Evolutionary conservation across 2,113 vertebrate species (phyloP).

Genomic region (Agelaius phoeniceus): DNA sequence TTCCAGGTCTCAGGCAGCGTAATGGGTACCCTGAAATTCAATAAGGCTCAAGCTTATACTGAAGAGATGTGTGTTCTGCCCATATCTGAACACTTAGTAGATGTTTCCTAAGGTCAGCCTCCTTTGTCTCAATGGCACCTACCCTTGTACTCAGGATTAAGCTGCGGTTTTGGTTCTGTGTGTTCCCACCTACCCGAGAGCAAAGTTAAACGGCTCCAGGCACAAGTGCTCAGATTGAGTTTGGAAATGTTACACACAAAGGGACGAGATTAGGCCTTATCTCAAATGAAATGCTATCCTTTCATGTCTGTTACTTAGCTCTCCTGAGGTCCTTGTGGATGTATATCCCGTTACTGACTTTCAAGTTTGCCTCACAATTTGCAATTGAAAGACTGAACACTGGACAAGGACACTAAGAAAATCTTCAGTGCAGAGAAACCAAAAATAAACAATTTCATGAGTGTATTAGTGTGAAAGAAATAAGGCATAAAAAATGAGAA

Average conservation of each 20-base stretch:
- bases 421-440: neutral
- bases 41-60: neutral
- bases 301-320: constrained; percentile 21
- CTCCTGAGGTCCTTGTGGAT: neutral
- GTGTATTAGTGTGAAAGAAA: neutral
- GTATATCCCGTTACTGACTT: neutral
- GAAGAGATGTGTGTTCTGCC: neutral
- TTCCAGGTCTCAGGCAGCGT: neutral
- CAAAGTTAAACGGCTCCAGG: neutral
- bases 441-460: neutral
- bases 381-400: neutral
- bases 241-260: constrained; percentile 6
- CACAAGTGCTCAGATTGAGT: neutral
- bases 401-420: neutral
- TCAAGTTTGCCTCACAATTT: neutral
- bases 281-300: constrained; percentile 23
- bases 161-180: neutral
- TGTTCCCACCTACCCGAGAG: neutral
- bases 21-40: neutral
- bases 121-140: neutral
- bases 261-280: constrained; percentile 18
- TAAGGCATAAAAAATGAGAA: neutral
- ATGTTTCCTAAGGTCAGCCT: neutral
- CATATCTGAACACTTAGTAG: neutral
- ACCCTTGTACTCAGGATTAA: neutral